Conservation (phyloP, 2,888 invertebrate species). For the Hartigia nigra region DNA sequence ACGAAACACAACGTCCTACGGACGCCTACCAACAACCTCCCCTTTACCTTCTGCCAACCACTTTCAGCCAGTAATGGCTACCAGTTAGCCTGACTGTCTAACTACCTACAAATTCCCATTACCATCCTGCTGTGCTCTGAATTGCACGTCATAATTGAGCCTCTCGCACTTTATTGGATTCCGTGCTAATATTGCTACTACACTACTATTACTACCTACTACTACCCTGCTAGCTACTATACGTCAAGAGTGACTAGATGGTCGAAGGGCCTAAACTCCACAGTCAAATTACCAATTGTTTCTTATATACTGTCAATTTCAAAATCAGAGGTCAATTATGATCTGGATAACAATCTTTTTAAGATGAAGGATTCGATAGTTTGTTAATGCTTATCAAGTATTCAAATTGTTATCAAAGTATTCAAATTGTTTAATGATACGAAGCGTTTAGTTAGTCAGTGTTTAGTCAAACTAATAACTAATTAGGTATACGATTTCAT, state of each 20-base stretch:
- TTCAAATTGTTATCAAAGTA: neutral
- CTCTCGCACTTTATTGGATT: conserved; percentile 3
- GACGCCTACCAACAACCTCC: neutral
- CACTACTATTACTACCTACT: neutral
- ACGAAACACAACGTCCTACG: neutral
- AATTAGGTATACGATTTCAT: neutral
- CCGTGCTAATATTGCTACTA: neutral
- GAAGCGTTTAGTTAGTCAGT: neutral
- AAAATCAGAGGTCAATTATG: neutral
- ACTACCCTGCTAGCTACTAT: neutral
- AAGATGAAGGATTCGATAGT: neutral
- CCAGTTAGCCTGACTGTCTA: neutral
- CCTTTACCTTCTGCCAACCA: neutral
- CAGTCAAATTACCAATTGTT: neutral
- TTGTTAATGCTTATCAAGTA: neutral
- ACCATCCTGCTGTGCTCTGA: conserved; percentile 1
- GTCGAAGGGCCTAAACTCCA: neutral
- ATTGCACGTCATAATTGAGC: conserved; percentile 4
- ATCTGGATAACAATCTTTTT: too few species aligned
- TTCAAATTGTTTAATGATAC: neutral
- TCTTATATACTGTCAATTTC: neutral
- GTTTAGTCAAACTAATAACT: neutral
- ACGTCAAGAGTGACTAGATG: neutral
- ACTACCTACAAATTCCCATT: conserved; percentile 10
- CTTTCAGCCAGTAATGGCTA: neutral